These are phyloP conservation scores for Charina bottae DNA, from an alignment of 2,113 vertebrate genomes.

Conservation along the genomic window DNA sequence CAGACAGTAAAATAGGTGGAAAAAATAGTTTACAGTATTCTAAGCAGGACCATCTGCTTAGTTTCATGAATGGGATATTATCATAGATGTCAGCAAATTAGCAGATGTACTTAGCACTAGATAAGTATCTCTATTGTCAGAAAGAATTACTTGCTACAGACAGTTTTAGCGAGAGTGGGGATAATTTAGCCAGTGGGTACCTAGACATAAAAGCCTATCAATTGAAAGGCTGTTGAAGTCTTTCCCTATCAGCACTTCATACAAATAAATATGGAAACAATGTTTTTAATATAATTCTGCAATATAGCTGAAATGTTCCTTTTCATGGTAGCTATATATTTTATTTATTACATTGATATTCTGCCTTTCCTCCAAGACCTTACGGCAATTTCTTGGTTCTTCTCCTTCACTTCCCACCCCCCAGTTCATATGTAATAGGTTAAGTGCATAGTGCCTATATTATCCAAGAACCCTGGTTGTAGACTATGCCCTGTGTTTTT, in stretches of 20 bases:
- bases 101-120: constrained; percentile 25
- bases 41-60: neutral
- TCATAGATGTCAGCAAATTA: constrained; percentile 1
- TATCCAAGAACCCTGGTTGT: neutral
- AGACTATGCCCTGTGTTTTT: neutral
- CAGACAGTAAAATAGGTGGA: neutral
- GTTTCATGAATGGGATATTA: constrained; percentile 7
- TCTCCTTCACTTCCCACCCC: neutral
- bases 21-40: neutral
- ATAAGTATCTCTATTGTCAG: constrained; percentile 27
- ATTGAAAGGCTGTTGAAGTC: neutral
- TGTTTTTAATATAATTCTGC: neutral
- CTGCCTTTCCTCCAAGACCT: neutral
- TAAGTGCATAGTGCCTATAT: neutral
- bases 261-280: neutral
- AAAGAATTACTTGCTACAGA: neutral
- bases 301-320: neutral
- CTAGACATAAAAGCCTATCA: constrained; percentile 4
- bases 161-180: constrained; percentile 1
- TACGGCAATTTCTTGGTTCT: neutral
- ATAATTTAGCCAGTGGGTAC: constrained; percentile 25
- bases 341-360: neutral
- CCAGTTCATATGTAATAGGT: neutral
- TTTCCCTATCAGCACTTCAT: neutral
- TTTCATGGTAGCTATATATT: neutral